Percentiles rank a stretch among this genome's conserved stretches.
phyloP scores from a whole-genome alignment of 2,797 vertebrate species.

The Liasis olivaceus region DNA sequence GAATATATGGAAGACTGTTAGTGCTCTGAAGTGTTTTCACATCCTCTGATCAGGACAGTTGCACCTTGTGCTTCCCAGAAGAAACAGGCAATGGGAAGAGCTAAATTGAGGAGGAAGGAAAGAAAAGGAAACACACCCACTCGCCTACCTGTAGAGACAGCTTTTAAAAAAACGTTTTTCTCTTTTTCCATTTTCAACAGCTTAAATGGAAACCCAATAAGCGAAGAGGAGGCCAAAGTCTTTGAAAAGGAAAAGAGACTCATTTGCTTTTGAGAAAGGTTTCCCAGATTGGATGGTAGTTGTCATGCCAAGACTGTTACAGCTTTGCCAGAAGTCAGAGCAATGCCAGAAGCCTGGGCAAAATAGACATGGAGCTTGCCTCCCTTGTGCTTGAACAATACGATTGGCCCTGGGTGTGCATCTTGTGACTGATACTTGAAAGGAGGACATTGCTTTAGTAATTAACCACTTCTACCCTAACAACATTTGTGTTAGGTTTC shows the following conservation, averaged over 20 bases:
- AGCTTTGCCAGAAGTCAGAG: background rate
- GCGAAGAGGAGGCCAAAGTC: slow-evolving; percentile 70
- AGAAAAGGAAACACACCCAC: background rate
- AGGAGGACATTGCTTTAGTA: slow-evolving; percentile 36
- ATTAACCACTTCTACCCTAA: background rate
- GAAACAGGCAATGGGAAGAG: background rate
- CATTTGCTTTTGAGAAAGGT: slow-evolving; percentile 67
- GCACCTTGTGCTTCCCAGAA: background rate
- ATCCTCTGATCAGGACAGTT: background rate
- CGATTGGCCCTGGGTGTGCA: background rate
- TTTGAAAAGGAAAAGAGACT: slow-evolving; percentile 73
- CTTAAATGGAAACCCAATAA: slow-evolving; percentile 73
- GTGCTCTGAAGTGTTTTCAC: background rate
- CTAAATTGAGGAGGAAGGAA: background rate
- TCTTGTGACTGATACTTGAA: background rate
- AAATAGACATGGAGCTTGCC: background rate
- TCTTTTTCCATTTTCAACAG: slow-evolving; percentile 51
- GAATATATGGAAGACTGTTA: background rate
- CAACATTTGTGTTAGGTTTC: background rate
- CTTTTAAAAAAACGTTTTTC: slow-evolving; percentile 16
- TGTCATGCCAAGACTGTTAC: background rate
- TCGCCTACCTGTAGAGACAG: background rate
- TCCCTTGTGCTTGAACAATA: background rate
- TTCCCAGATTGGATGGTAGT: background rate
- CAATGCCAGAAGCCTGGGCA: background rate